Conservation (phyloP, 2,888 invertebrate genomes). For the Drosophila lacicola region DNA sequence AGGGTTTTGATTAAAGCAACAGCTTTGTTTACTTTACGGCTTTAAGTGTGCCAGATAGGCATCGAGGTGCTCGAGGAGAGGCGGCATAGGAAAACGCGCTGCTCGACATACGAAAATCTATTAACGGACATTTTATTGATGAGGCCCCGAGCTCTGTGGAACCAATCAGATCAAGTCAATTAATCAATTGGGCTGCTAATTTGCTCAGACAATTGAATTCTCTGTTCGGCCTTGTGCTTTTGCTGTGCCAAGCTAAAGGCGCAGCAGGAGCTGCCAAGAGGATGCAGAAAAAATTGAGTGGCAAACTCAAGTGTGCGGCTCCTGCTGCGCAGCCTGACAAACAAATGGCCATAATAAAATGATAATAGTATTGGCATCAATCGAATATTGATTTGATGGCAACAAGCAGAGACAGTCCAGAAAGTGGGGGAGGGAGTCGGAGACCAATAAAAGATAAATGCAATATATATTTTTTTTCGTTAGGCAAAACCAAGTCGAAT, state of each 20-base stretch:
- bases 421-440: constrained; percentile 26
- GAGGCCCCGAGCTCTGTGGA: constrained; percentile 22
- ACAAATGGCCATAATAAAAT: constrained; percentile 80
- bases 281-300: constrained; percentile 30
- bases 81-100: constrained; percentile 6
- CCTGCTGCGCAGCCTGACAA: constrained; percentile 52
- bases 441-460: constrained; percentile 78
- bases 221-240: constrained; percentile 1
- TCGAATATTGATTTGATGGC: constrained; percentile 79
- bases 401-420: constrained; percentile 29
- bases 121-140: constrained; percentile 28
- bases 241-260: constrained; percentile 14
- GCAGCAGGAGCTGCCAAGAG: constrained; percentile 27
- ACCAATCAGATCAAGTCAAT: constrained; percentile 62
- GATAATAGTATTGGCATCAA: constrained; percentile 81
- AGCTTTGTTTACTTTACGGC: constrained; percentile 17
- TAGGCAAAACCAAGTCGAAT: constrained; percentile 51
- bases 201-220: constrained; percentile 56
- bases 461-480: constrained; percentile 61
- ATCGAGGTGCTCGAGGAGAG: not conserved
- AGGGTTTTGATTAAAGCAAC: constrained; percentile 35
- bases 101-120: constrained; percentile 29
- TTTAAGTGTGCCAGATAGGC: constrained; percentile 6
- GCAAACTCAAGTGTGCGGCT: constrained; percentile 45
- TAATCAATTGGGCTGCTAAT: constrained; percentile 70